Evolutionary conservation across 2,113 vertebrate species (phyloP).

Genomic region (Pteronura brasiliensis): DNA sequence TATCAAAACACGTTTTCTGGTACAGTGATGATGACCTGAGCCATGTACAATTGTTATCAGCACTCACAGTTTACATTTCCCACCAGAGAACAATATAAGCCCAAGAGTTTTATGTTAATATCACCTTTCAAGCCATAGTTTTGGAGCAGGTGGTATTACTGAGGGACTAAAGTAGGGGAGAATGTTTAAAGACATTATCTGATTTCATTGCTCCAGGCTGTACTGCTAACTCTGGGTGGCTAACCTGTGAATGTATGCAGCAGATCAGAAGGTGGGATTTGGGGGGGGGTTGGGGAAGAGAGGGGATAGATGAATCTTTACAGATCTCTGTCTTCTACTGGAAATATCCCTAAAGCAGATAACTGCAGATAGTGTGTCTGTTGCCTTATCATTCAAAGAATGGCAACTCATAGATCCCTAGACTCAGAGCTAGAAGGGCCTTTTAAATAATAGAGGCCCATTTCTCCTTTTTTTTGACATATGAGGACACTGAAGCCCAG

Average conservation of each 20-base stretch:
- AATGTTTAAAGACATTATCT: background rate
- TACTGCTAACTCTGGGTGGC: background rate
- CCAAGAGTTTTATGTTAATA: background rate
- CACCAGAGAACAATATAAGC: background rate
- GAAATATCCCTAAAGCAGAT: background rate
- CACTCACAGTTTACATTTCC: slow-evolving; percentile 32
- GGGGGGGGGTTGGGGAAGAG: background rate
- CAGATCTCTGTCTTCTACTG: background rate
- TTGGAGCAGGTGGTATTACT: background rate
- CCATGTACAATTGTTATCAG: slow-evolving; percentile 30
- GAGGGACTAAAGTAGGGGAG: background rate
- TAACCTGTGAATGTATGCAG: background rate
- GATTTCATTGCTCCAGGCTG: background rate
- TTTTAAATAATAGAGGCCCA: background rate
- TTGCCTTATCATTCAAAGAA: background rate
- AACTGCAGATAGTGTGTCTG: background rate
- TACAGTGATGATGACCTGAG: slow-evolving; percentile 55
- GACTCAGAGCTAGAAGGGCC: background rate
- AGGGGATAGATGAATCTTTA: background rate
- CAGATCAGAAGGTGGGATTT: background rate
- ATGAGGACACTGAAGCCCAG: background rate
- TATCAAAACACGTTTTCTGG: slow-evolving; percentile 59
- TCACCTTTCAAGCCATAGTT: background rate
- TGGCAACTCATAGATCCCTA: background rate
- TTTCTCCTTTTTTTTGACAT: background rate